Evolutionary conservation across 2,888 invertebrate genomes (phyloP).

Genomic region (Dendrolimus pini): DNA sequence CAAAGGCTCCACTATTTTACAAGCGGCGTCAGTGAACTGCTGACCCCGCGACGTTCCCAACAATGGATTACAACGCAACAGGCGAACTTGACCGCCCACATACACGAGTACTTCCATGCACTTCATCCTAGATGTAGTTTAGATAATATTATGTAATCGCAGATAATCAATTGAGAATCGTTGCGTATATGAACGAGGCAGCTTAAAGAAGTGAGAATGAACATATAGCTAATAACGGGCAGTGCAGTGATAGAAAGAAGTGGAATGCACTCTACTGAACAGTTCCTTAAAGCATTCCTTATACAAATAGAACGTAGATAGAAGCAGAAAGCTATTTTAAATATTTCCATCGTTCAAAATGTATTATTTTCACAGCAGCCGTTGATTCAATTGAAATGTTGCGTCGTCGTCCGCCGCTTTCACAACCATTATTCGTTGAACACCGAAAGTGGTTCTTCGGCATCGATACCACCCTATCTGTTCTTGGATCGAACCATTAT

Average conservation of each 20-base stretch:
- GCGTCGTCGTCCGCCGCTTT: conserved; percentile 33
- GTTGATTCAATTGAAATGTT: conserved; percentile 25
- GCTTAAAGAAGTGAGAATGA: too few relatives aligned
- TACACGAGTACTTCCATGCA: conserved; percentile 34
- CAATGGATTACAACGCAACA: conserved; percentile 41
- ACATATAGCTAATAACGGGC: too few relatives aligned
- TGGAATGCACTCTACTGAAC: too few relatives aligned
- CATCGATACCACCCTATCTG: conserved; percentile 44
- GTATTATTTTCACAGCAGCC: conserved; percentile 32
- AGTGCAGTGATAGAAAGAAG: too few relatives aligned
- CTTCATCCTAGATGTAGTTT: conserved; percentile 7
- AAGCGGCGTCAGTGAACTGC: conserved; percentile 41
- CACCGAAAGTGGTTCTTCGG: conserved; percentile 34
- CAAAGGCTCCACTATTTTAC: conserved; percentile 43
- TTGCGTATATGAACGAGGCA: too few relatives aligned
- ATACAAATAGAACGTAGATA: too few relatives aligned
- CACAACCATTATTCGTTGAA: conserved; percentile 42
- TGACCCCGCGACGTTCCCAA: conserved; percentile 49
- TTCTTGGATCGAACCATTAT: conserved; percentile 44
- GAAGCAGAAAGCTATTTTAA: too few relatives aligned
- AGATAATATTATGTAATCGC: not conserved
- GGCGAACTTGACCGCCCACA: conserved; percentile 69
- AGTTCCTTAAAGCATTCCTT: too few relatives aligned
- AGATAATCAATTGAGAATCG: conserved; percentile 5
- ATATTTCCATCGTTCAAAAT: conserved; percentile 26